Evolutionary conservation across 2,113 vertebrate species (phyloP).

Genomic region (Capreolus pygargus): DNA sequence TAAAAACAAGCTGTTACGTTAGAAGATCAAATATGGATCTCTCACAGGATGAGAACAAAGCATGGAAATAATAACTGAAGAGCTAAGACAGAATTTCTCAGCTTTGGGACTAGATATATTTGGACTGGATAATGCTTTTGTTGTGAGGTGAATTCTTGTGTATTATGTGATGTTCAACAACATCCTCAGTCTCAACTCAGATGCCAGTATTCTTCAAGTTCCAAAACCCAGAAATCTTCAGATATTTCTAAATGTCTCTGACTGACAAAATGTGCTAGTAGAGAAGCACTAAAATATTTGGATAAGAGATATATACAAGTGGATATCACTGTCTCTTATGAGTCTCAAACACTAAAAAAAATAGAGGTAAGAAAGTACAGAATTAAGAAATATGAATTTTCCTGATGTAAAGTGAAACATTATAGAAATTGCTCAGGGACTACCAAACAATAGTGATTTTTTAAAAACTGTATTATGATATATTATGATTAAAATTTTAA

Average conservation of each 20-base stretch:
- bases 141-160: background rate
- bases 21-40: background rate
- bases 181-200: background rate
- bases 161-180: background rate
- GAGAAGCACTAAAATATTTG: background rate
- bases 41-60: background rate
- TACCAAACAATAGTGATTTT: background rate
- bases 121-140: too few relatives aligned
- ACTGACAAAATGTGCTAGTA: accelerated
- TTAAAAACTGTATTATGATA: background rate
- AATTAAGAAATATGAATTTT: background rate
- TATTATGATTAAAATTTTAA: background rate
- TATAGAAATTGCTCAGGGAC: background rate
- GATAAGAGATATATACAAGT: background rate
- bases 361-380: background rate
- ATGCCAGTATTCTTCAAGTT: background rate
- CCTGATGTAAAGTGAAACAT: background rate
- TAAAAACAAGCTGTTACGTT: background rate
- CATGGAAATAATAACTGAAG: background rate
- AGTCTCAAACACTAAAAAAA: background rate
- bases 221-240: background rate
- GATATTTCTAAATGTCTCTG: background rate
- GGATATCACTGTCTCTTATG: background rate
- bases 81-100: background rate
- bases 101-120: background rate